phyloP scores from a whole-genome alignment of 2,113 vertebrate genomes.

The Epinephelus fuscoguttatus region DNA sequence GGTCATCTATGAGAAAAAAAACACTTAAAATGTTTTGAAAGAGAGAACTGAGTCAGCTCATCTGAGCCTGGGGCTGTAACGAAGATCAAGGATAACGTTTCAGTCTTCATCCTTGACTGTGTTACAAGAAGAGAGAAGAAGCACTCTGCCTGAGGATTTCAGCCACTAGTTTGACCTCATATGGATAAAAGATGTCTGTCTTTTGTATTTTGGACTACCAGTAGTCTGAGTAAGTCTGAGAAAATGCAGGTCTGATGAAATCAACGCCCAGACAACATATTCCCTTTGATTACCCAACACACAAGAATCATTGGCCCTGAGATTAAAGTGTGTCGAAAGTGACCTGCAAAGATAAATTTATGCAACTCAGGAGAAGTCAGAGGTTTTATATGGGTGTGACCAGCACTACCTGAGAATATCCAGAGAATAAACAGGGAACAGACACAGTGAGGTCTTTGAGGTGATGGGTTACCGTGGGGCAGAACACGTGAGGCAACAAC shows the following conservation, averaged over 20 bases:
- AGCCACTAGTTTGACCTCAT: slow-evolving; percentile 7
- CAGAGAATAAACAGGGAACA: not conserved
- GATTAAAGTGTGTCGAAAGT: slow-evolving; percentile 2
- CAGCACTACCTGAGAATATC: not conserved
- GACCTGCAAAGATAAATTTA: slow-evolving; percentile 24
- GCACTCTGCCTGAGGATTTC: slow-evolving; percentile 8
- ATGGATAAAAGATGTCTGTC: not conserved
- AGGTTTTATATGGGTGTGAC: not conserved
- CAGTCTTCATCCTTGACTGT: not conserved
- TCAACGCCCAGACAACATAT: not conserved
- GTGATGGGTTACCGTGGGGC: not conserved
- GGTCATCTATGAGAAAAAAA: not conserved
- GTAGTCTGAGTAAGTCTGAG: not conserved
- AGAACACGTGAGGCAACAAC: not conserved
- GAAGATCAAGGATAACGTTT: not conserved
- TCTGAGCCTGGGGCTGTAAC: slow-evolving; percentile 11
- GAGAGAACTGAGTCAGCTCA: not conserved
- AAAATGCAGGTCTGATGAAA: not conserved
- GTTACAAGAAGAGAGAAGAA: not conserved
- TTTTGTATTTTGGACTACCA: not conserved
- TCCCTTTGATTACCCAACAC: slow-evolving; percentile 1
- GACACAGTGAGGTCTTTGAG: not conserved
- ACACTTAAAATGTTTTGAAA: not conserved
- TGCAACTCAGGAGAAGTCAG: not conserved
- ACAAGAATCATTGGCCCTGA: not conserved